Evolutionary conservation across 2,113 vertebrate species (phyloP), one percentile per base, ranked within the genome.

Genomic region (Alligator mississippiensis): DNA sequence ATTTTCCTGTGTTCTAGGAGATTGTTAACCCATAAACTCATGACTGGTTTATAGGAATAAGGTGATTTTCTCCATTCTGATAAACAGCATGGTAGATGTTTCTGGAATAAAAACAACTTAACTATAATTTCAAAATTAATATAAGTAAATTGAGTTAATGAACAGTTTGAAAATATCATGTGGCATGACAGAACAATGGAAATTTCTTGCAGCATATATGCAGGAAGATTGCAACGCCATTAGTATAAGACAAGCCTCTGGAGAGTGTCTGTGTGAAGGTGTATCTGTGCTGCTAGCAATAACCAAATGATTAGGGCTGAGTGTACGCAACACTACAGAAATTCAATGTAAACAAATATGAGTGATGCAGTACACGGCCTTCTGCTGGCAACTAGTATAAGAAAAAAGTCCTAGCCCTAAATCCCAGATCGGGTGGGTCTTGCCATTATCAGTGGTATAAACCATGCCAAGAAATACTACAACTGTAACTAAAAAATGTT

Each of bases 241-340:
- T 54, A 81, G 15, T 77, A 38, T 0, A 34, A 70, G 77, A 87
- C 81, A 78, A 47, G 80, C 60, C 82, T 90, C 77, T 64, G 87
- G 68, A 78, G 74, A 88, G 78, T 3, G 72, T 57, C 54, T 2
- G 0, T 86, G n/a, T 38, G 47, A 47, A 47, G 47, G 47, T 5
- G 2, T 55, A 68, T 8, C 92, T 93, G 77, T 78, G 90, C 93
- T 92, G 87, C 90, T 88, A 76, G 92, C 93, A 85, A 64, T 89
- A 92, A 68, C 30, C 86, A 94, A 85, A 93, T 90, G 82, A 58
- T 87, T 82, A 59, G 55, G 92, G 57, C 77, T 75, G 55, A 5
- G 24, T 76, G 87, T 89, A 24, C 63, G 87, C 93, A 80, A 58
- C 47, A 11, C 61, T 93, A 82, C 59, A 28, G 34, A 4, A 6